A percentile compares a stretch with the other conserved stretches of the same genome.
Evolutionary conservation across 2,888 invertebrate species (phyloP).

Genomic region (Habroteleia sp.): DNA sequence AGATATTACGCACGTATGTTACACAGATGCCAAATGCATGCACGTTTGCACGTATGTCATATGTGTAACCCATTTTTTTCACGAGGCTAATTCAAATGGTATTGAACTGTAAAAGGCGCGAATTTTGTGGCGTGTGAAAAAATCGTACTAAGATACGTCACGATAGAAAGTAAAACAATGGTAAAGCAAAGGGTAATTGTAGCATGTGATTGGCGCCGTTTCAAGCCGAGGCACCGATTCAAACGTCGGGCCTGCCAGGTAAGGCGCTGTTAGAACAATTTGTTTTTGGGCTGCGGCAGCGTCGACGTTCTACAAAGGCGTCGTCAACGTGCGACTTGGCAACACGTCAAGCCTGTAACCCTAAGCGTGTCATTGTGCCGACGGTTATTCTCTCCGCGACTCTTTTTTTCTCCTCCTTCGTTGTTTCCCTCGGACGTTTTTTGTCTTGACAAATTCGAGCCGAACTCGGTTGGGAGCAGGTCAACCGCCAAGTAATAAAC

Average conservation of each 20-base stretch:
- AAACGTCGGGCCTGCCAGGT: constrained; percentile 70
- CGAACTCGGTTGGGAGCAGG: constrained; percentile 37
- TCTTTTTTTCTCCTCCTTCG: constrained; percentile 68
- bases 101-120: constrained; percentile 20
- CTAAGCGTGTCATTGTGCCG: constrained; percentile 72
- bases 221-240: constrained; percentile 76
- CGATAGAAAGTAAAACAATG: constrained; percentile 37
- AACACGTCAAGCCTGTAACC: constrained; percentile 80
- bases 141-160: constrained; percentile 36
- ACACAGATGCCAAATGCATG: no score
- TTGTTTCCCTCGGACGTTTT: constrained; percentile 69
- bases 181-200: constrained; percentile 63
- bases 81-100: no score
- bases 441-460: constrained; percentile 18
- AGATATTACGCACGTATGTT: no score
- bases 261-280: constrained; percentile 55
- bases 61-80: no score
- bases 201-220: constrained; percentile 78
- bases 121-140: constrained; percentile 13
- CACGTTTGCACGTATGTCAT: no score
- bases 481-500: constrained; percentile 56
- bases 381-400: constrained; percentile 55
- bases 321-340: constrained; percentile 78
- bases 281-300: constrained; percentile 65
- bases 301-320: constrained; percentile 68